Conservation (phyloP, 1,140 invertebrate genomes). For the Drosophila santomea region DNA sequence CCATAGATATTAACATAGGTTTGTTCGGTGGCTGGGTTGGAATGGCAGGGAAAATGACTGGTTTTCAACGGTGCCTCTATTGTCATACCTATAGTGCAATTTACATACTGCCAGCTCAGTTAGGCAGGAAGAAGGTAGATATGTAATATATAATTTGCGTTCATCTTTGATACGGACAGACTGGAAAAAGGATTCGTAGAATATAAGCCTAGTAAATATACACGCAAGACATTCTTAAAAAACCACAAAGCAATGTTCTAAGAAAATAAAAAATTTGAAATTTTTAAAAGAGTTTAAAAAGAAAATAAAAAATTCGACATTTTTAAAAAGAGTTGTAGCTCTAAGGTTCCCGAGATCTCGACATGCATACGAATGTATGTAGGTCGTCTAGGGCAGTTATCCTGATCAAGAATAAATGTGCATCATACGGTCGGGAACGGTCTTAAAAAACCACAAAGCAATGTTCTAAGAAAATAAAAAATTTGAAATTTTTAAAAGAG, state of each 20-base stretch:
- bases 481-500: too few species aligned
- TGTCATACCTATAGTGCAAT: conserved; percentile 66
- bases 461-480: background rate
- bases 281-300: too few species aligned
- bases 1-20: conserved; percentile 29
- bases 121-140: background rate
- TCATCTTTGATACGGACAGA: conserved; percentile 41
- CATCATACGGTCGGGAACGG: too few species aligned
- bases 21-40: background rate
- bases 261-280: too few species aligned
- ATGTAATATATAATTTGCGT: conserved; percentile 54
- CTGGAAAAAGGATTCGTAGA: background rate
- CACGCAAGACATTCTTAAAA: background rate
- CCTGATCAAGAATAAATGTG: too few species aligned
- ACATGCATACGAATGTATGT: too few species aligned
- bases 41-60: background rate
- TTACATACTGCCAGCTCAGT: conserved; percentile 43
- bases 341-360: too few species aligned
- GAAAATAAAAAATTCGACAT: background rate
- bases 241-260: background rate
- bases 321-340: background rate
- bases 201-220: background rate
- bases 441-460: background rate
- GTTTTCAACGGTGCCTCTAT: conserved; percentile 45
- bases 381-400: too few species aligned